These are phyloP conservation scores for Bovichtus variegatus DNA, from an alignment of 2,797 vertebrate genomes.

Conservation along the genomic window DNA sequence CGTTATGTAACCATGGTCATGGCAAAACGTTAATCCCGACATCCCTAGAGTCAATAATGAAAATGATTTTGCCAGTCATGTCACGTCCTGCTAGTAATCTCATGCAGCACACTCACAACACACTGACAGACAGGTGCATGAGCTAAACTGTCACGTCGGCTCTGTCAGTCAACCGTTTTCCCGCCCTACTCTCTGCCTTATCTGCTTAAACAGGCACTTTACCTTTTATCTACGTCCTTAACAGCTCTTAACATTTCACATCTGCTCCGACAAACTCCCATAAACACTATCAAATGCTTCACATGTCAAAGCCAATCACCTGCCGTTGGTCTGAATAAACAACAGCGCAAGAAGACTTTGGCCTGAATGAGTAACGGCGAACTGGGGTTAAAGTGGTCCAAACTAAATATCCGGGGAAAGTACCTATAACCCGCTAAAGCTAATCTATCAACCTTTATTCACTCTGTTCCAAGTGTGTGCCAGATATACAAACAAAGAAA, in stretches of 20 bases:
- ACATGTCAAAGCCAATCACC: slow-evolving; percentile 56
- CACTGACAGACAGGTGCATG: slow-evolving; percentile 61
- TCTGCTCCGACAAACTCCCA: slow-evolving; percentile 76
- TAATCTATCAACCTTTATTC: slow-evolving; percentile 26
- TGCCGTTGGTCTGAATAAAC: slow-evolving; percentile 72
- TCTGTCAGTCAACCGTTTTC: slow-evolving; percentile 45
- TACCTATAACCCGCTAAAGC: slow-evolving; percentile 15
- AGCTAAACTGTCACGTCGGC: slow-evolving; percentile 35
- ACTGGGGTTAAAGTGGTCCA: slow-evolving; percentile 60
- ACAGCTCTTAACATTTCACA: slow-evolving; percentile 72
- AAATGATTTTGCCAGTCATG: not conserved
- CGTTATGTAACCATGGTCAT: too few relatives aligned
- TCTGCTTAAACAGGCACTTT: slow-evolving; percentile 70
- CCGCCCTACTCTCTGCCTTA: slow-evolving; percentile 58
- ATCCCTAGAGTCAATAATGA: not conserved
- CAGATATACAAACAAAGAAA: slow-evolving; percentile 15
- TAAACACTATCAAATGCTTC: slow-evolving; percentile 71
- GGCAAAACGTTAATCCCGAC: too few relatives aligned
- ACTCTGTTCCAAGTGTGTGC: not conserved
- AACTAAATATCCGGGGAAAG: slow-evolving; percentile 32
- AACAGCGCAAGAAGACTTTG: slow-evolving; percentile 62
- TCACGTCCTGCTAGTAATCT: slow-evolving; percentile 6
- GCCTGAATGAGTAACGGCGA: slow-evolving; percentile 57
- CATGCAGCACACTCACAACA: not conserved
- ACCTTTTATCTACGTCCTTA: slow-evolving; percentile 69